Base-by-base conservation (phyloP, 2,888 invertebrate species). In the Perizoma flavofasciatum region DNA sequence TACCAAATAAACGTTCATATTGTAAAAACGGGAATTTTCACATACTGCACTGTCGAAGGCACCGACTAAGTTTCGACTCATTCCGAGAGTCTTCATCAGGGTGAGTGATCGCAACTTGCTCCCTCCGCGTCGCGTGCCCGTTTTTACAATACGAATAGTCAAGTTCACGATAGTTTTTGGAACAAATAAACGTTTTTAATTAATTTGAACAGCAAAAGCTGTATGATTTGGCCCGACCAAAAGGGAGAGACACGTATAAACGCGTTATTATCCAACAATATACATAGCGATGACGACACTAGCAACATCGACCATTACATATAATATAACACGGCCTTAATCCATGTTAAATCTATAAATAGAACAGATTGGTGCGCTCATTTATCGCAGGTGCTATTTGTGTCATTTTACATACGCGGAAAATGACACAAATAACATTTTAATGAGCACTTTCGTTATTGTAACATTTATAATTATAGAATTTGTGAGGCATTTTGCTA, bases 341-440 rank as follows among this genome's bases (percentile, higher is more conserved):
- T 46, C 61, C 41, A 34, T 44, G 39, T 37, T 40, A 41, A 6
- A 34, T 37, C 52, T 59, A 52, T 45, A 59, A 52, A 58, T 62
- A 62, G 40, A 58, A 62, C 58, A 47, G 47, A 50, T 52, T 48
- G 35, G 32, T 40, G 40, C 22, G 33, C 5, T 40, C 50, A 22
- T 40, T 45, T 55, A 51, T 58, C 54, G 22, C 48, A 46, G 48
- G 45, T n/a, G n/a, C n/a, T n/a, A n/a, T n/a, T n/a, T 43, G 6
- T 37, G 37, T 7, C 5, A 55, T 37, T 35, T 51, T 11, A 48
- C 55, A 58, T 41, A 55, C 22, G 62, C 50, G 55, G 55, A 55
- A 55, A 58, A 43, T 47, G 7, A 52, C 58, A 45, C 7, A 55
- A 55, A 55, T 52, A 62, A 50, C 35, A 55, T 43, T 22, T 22